Conservation (phyloP, 2,888 invertebrate genomes). For the Oscheius sp. region DNA sequence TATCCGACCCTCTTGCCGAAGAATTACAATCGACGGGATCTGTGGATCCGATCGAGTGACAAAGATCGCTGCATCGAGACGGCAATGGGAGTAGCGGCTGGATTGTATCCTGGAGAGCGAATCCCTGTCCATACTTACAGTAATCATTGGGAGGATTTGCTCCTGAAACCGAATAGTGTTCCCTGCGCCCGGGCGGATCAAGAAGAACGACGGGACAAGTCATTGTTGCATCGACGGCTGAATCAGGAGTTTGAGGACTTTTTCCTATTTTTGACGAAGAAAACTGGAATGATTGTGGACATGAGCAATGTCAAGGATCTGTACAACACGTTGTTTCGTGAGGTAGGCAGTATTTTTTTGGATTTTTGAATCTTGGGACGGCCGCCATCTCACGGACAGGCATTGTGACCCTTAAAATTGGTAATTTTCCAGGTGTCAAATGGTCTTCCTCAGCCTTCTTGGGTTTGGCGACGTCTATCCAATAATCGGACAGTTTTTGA, state of each 20-base stretch:
- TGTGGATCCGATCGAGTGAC: constrained; percentile 72
- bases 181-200: constrained; percentile 43
- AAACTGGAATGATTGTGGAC: constrained; percentile 50
- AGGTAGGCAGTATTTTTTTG: constrained; percentile 39
- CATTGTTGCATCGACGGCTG: constrained; percentile 21
- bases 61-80: constrained; percentile 80
- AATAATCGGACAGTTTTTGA: constrained; percentile 41
- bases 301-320: constrained; percentile 52
- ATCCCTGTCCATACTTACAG: constrained; percentile 52
- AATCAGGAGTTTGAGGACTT: constrained; percentile 40
- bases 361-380: too few species aligned
- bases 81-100: constrained; percentile 85
- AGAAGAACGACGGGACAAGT: constrained; percentile 45
- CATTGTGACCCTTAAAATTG: too few species aligned
- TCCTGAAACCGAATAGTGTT: constrained; percentile 61
- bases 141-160: constrained; percentile 53
- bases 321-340: constrained; percentile 54
- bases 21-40: constrained; percentile 12
- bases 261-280: constrained; percentile 44
- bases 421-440: constrained; percentile 42
- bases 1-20: constrained; percentile 31
- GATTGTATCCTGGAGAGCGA: constrained; percentile 78
- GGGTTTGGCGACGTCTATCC: constrained; percentile 40
- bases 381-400: too few species aligned
- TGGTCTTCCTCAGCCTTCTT: constrained; percentile 47